A percentile compares a stretch with the other conserved stretches of the same genome.
These are phyloP conservation scores for Antheraea assamensis DNA, from an alignment of 2,888 invertebrate genomes.

Conservation along the genomic window DNA sequence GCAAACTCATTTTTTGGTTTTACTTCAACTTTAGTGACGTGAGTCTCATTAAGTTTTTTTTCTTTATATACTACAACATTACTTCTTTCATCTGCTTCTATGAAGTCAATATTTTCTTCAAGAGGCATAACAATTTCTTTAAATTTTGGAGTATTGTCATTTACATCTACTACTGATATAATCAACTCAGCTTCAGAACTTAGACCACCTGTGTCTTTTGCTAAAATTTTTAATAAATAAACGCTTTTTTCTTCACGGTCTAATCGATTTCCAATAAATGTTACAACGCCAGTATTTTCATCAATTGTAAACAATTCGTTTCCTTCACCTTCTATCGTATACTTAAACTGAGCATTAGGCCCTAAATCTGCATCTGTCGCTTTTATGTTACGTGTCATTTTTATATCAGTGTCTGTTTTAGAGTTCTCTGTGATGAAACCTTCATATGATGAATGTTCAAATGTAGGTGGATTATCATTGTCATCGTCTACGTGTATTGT, in stretches of 20 bases:
- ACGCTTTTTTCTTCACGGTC: constrained; percentile 88
- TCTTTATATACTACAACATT: constrained; percentile 73
- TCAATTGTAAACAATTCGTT: constrained; percentile 88
- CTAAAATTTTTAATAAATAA: constrained; percentile 87
- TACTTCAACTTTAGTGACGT: constrained; percentile 56
- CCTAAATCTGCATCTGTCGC: constrained; percentile 89
- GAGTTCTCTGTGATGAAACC: constrained; percentile 91
- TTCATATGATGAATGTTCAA: constrained; percentile 87
- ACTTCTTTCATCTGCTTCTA: constrained; percentile 83
- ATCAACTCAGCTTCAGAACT: constrained; percentile 88
- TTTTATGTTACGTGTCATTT: constrained; percentile 85
- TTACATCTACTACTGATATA: constrained; percentile 88
- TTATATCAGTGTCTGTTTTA: constrained; percentile 85
- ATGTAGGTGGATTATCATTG: constrained; percentile 93
- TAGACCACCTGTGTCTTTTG: constrained; percentile 89
- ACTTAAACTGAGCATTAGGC: constrained; percentile 85
- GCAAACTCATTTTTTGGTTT: constrained; percentile 70
- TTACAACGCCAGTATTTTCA: constrained; percentile 83
- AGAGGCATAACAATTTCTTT: constrained; percentile 86
- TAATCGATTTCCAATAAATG: constrained; percentile 81
- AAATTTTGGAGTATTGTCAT: constrained; percentile 90
- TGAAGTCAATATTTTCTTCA: constrained; percentile 85
- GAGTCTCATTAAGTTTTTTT: constrained; percentile 53
- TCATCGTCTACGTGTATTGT: constrained; percentile 91
- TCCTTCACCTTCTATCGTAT: constrained; percentile 88